Conservation (phyloP, 2,888 invertebrate species). For the Cryptus viduatorius region DNA sequence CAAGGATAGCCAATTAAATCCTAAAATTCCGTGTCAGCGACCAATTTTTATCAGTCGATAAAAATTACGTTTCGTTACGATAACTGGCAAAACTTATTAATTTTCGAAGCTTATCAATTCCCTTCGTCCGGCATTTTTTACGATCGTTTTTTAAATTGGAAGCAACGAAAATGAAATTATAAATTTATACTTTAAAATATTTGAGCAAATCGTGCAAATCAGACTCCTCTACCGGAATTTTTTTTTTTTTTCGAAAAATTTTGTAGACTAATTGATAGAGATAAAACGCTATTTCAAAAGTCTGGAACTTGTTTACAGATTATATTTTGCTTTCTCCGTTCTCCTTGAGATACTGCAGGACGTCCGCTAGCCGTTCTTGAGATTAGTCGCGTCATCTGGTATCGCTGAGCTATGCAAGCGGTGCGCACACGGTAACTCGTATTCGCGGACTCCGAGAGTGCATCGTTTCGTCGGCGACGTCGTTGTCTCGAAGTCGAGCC, state of each 20-base stretch:
- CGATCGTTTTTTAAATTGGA: background rate
- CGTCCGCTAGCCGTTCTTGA: background rate
- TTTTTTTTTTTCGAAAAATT: background rate
- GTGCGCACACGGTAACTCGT: background rate
- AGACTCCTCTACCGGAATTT: background rate
- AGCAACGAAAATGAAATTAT: background rate
- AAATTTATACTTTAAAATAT: background rate
- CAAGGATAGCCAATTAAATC: background rate
- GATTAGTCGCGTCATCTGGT: slow-evolving; percentile 5
- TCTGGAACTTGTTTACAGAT: background rate
- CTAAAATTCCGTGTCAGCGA: background rate
- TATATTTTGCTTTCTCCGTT: background rate
- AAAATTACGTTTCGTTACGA: background rate
- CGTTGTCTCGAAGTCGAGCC: slow-evolving; percentile 20
- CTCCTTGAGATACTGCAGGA: background rate
- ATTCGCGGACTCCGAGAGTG: background rate
- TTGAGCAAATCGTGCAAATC: background rate
- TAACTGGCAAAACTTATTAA: background rate
- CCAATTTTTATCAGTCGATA: background rate
- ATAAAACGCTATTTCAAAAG: background rate
- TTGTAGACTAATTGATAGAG: background rate
- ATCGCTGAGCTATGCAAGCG: background rate
- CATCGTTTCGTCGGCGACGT: slow-evolving; percentile 20
- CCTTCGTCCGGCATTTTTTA: background rate
- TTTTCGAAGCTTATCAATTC: background rate